A percentile compares a stretch with the other conserved stretches of the same genome.
Conservation (phyloP, 2,113 vertebrate species). For the Martes martes region DNA sequence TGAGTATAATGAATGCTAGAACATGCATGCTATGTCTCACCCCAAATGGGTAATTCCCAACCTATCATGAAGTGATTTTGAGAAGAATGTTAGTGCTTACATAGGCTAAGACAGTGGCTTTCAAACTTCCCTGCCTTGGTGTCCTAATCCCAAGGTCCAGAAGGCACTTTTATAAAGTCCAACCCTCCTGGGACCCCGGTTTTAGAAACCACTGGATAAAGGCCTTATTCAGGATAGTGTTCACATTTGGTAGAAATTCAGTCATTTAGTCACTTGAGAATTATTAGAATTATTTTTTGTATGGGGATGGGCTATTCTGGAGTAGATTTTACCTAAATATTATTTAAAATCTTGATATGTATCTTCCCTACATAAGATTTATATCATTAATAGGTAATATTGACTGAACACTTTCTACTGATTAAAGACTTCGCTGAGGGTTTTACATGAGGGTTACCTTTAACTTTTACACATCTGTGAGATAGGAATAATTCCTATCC, state of each 20-base stretch:
- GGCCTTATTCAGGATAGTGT: neutral
- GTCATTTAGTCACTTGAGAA: neutral
- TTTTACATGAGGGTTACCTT: neutral
- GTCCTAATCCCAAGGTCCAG: neutral
- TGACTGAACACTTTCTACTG: neutral
- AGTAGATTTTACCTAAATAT: neutral
- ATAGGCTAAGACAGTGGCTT: neutral
- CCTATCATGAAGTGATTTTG: neutral
- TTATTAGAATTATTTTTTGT: neutral
- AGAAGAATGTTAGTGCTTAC: neutral
- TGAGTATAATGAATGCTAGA: neutral
- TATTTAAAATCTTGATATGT: neutral
- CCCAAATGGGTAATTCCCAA: neutral
- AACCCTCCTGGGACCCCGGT: neutral
- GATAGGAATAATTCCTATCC: neutral
- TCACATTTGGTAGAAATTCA: neutral
- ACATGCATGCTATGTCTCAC: neutral
- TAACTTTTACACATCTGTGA: neutral
- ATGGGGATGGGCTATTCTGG: neutral
- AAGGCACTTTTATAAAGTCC: neutral
- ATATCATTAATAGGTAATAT: neutral
- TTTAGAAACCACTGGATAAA: slow-evolving; percentile 17
- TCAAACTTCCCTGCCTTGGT: neutral
- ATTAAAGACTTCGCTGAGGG: neutral
- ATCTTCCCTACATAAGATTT: neutral